Conservation (phyloP, 2,888 invertebrate species). For the Drosophila setosimentum region DNA sequence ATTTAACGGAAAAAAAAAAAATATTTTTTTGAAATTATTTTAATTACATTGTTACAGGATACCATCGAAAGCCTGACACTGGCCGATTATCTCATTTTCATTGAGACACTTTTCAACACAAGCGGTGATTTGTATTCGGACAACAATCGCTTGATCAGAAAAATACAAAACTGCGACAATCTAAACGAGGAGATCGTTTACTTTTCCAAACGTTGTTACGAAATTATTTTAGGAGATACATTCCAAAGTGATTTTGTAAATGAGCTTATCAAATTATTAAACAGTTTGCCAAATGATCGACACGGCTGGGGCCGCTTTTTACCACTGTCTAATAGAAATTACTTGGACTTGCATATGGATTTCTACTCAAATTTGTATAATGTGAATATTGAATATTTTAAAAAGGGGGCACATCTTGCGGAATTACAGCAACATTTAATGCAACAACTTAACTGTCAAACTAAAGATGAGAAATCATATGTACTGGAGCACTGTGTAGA, state of each 20-base stretch:
- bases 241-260: neutral
- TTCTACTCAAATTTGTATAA: conserved; percentile 51
- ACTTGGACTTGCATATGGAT: conserved; percentile 10
- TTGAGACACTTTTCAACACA: conserved; percentile 74
- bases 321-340: conserved; percentile 36
- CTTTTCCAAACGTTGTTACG: conserved; percentile 54
- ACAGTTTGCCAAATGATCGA: conserved; percentile 32
- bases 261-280: conserved; percentile 34
- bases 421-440: conserved; percentile 39
- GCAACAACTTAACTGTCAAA: conserved; percentile 41
- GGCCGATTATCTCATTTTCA: conserved; percentile 69
- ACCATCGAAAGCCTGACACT: conserved; percentile 60
- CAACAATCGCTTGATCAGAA: conserved; percentile 29
- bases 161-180: conserved; percentile 32
- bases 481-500: conserved; percentile 60
- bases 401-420: neutral
- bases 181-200: conserved; percentile 4
- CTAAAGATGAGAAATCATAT: conserved; percentile 54
- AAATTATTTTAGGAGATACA: conserved; percentile 28
- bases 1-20: neutral
- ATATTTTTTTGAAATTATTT: neutral
- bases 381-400: conserved; percentile 35
- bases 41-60: conserved; percentile 3
- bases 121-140: conserved; percentile 50
- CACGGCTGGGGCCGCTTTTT: conserved; percentile 69